These are phyloP conservation scores for Ptychodera flava DNA, from an alignment of 35 echinoderm and acorn worm species.

Conservation along the genomic window DNA sequence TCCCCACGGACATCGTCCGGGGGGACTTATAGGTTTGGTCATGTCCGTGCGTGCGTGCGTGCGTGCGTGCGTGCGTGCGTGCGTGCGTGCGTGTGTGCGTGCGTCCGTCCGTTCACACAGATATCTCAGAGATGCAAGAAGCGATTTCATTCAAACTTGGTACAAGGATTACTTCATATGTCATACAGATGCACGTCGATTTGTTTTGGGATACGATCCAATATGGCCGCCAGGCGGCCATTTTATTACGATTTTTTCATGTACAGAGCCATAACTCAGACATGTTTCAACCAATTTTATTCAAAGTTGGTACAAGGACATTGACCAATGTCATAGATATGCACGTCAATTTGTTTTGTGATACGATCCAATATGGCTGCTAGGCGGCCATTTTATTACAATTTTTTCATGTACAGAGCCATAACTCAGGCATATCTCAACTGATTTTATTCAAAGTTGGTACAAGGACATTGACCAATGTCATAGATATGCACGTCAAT, in stretches of 20 bases:
- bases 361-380: too few species aligned
- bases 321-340: too few species aligned
- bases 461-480: too few species aligned
- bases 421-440: too few species aligned
- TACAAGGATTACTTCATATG: too few species aligned
- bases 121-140: neutral
- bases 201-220: neutral
- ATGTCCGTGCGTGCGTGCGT: neutral
- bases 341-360: too few species aligned
- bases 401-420: too few species aligned
- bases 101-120: neutral
- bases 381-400: too few species aligned
- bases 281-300: neutral
- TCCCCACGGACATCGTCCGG: neutral
- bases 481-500: too few species aligned
- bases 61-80: neutral
- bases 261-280: neutral
- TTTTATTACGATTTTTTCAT: neutral
- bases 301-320: too few species aligned
- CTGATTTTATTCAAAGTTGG: too few species aligned
- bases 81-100: neutral
- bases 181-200: neutral
- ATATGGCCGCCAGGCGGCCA: neutral
- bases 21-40: neutral
- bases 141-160: too few species aligned